A percentile compares a stretch with the other conserved stretches of the same genome.
These are phyloP conservation scores for Clupea harengus DNA, from an alignment of 2,113 vertebrate species.

Conservation along the genomic window DNA sequence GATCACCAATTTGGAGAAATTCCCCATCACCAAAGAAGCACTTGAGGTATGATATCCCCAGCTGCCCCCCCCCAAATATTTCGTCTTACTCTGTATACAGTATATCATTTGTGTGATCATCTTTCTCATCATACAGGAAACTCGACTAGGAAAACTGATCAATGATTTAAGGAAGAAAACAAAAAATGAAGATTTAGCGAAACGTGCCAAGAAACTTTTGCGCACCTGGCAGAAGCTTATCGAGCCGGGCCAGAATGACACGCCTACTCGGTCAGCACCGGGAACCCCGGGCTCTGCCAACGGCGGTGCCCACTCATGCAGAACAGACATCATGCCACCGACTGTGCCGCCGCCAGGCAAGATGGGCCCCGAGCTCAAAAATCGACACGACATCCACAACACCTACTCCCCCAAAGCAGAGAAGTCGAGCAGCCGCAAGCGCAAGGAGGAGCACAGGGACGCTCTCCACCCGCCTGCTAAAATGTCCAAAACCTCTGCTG, in stretches of 20 bases:
- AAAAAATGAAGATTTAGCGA: slow-evolving; percentile 94
- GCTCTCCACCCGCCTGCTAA: slow-evolving; percentile 82
- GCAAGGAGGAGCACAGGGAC: slow-evolving; percentile 82
- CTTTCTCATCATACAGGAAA: slow-evolving; percentile 76
- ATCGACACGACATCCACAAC: slow-evolving; percentile 88
- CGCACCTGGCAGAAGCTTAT: slow-evolving; percentile 97
- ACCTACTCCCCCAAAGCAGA: slow-evolving; percentile 85
- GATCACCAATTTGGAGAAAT: slow-evolving; percentile 95
- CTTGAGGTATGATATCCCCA: slow-evolving; percentile 79
- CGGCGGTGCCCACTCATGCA: slow-evolving; percentile 83
- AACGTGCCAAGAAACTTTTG: slow-evolving; percentile 95
- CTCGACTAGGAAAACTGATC: slow-evolving; percentile 95
- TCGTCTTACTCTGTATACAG: slow-evolving; percentile 18
- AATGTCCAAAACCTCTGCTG: slow-evolving; percentile 77
- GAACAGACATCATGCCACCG: slow-evolving; percentile 73
- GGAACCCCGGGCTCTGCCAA: slow-evolving; percentile 81
- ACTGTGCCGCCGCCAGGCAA: slow-evolving; percentile 70
- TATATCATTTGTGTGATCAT: not conserved
- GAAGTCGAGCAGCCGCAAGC: slow-evolving; percentile 82
- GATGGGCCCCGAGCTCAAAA: slow-evolving; percentile 82
- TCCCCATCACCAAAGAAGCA: slow-evolving; percentile 99
- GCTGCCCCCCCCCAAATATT: not conserved
- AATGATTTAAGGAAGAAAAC: slow-evolving; percentile 98
- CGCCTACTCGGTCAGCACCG: slow-evolving; percentile 61
- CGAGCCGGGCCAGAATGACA: slow-evolving; percentile 82